Evolutionary conservation across 53 echinoderm and acorn worm species (phyloP).

Genomic region (Holothuria scabra): DNA sequence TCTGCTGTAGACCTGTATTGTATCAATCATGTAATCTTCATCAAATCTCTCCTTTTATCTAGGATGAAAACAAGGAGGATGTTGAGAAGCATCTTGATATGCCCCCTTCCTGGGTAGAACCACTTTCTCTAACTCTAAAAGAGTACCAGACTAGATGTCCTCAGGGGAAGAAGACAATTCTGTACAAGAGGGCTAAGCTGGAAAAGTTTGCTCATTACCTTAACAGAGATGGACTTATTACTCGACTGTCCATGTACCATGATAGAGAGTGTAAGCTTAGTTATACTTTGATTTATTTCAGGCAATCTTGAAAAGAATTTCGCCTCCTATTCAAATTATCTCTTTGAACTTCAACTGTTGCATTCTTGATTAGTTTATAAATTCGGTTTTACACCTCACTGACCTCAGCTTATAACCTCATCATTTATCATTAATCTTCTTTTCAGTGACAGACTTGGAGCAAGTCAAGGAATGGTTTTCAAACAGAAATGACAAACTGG

Average conservation of each 20-base stretch:
- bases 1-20: too few species aligned
- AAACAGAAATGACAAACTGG: constrained; percentile 79
- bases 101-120: constrained; percentile 94
- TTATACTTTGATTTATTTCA: neutral
- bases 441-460: constrained; percentile 83
- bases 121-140: constrained; percentile 75
- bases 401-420: too few species aligned
- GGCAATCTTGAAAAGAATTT: neutral
- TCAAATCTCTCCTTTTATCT: too few species aligned
- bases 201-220: constrained; percentile 99
- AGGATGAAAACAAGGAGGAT: constrained; percentile 98
- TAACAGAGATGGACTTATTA: constrained; percentile 87
- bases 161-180: constrained; percentile 88
- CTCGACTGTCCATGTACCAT: constrained; percentile 77
- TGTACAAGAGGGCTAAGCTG: constrained; percentile 92
- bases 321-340: too few species aligned
- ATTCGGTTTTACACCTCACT: too few species aligned
- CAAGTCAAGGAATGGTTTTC: constrained; percentile 90
- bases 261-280: constrained; percentile 87
- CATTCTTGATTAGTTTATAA: too few species aligned
- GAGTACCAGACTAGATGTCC: constrained; percentile 97
- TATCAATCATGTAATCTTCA: too few species aligned
- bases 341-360: too few species aligned
- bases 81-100: constrained; percentile 95
- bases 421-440: constrained; percentile 5